These are phyloP conservation scores for Mactromeris polynyma DNA, from an alignment of 2,888 invertebrate species.

Conservation along the genomic window DNA sequence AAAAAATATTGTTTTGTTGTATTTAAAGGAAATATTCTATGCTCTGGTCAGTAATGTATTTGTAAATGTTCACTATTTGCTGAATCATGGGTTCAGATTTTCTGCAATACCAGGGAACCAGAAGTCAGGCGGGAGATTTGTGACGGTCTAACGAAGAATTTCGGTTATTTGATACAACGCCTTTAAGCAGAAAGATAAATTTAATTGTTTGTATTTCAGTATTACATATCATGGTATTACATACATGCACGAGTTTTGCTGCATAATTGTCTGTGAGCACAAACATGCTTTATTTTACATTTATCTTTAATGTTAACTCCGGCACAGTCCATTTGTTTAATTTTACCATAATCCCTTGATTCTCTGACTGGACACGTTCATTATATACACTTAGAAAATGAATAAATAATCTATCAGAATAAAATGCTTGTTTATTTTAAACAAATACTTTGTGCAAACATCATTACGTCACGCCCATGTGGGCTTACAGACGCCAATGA, in stretches of 20 bases:
- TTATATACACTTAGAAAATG: slow-evolving; percentile 41
- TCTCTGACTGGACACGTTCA: slow-evolving; percentile 36
- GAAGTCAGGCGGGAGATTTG: neutral
- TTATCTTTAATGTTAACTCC: slow-evolving; percentile 35
- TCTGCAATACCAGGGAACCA: neutral
- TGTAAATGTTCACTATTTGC: no score
- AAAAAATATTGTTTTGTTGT: no score
- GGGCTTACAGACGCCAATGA: slow-evolving; percentile 10
- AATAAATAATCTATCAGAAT: slow-evolving; percentile 46
- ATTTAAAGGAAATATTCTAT: no score
- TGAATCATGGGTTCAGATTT: no score
- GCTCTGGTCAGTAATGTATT: no score
- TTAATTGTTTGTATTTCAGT: slow-evolving; percentile 29
- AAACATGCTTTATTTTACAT: slow-evolving; percentile 51
- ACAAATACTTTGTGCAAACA: slow-evolving; percentile 48
- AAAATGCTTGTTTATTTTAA: slow-evolving; percentile 48
- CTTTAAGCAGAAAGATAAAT: slow-evolving; percentile 23
- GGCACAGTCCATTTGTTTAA: slow-evolving; percentile 41
- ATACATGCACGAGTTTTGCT: slow-evolving; percentile 31
- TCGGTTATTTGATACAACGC: slow-evolving; percentile 11
- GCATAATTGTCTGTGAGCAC: slow-evolving; percentile 37
- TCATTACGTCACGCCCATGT: slow-evolving; percentile 40
- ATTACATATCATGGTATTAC: slow-evolving; percentile 39
- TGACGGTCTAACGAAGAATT: neutral
- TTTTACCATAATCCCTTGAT: slow-evolving; percentile 44